Evolutionary conservation across 30 jellyfish, hydroid and myxozoan species (phyloP).

Genomic region (Hydractinia symbiolongicarpus): DNA sequence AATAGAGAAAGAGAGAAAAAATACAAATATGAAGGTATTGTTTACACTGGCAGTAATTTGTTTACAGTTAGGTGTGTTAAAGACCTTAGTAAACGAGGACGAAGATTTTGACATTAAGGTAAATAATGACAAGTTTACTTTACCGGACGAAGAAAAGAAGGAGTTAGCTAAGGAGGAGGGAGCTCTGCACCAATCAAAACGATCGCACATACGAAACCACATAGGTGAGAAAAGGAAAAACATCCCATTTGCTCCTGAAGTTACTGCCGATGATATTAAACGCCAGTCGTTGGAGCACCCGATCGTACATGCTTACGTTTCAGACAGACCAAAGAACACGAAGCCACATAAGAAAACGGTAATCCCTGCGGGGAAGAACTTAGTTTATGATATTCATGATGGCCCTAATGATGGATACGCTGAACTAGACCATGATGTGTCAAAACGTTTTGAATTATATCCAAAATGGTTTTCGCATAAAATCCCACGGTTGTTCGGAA

Average conservation of each 20-base stretch:
- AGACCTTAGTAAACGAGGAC: neutral
- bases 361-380: constrained; percentile 10
- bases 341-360: neutral
- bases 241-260: constrained; percentile 11
- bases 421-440: constrained; percentile 6
- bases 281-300: neutral
- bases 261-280: neutral
- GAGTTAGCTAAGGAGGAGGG: neutral
- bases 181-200: neutral
- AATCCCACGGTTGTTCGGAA: constrained; percentile 47
- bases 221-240: constrained; percentile 13
- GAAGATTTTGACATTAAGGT: neutral
- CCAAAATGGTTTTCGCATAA: constrained; percentile 76
- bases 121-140: neutral
- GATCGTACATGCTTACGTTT: neutral
- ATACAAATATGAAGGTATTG: too few relatives aligned
- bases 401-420: constrained; percentile 12
- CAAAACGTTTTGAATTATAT: constrained; percentile 44
- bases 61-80: neutral
- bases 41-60: too few relatives aligned
- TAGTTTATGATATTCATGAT: constrained; percentile 18
- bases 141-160: neutral
- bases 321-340: constrained; percentile 15
- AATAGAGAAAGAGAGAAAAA: too few relatives aligned
- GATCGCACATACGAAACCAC: neutral